Evolutionary conservation across 1,140 invertebrate genomes (phyloP).

Genomic region (Zaprionus nigranus): DNA sequence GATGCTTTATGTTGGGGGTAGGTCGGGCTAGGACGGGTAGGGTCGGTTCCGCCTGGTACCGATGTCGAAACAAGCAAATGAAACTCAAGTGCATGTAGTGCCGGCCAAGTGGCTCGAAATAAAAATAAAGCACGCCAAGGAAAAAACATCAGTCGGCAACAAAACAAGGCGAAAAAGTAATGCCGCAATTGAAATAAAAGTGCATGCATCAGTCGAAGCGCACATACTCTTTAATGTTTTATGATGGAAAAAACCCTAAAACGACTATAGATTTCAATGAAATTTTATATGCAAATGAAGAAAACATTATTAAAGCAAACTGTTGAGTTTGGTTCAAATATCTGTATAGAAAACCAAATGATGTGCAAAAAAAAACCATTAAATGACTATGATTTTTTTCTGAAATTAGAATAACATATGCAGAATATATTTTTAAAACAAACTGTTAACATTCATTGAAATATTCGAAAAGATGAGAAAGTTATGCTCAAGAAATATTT

Average conservation of each 20-base stretch:
- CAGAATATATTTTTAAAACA: neutral
- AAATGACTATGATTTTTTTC: too few species aligned
- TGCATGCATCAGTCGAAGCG: constrained; percentile 28
- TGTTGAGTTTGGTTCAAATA: too few species aligned
- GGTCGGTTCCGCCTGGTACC: neutral
- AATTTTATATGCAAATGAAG: neutral
- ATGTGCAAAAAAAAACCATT: neutral
- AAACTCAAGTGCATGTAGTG: constrained; percentile 80
- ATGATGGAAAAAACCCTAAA: neutral
- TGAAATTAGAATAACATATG: too few species aligned
- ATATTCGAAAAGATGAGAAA: too few species aligned
- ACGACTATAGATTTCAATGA: neutral
- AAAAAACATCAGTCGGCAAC: constrained; percentile 37
- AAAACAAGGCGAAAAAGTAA: constrained; percentile 36
- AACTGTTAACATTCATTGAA: too few species aligned
- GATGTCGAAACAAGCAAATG: constrained; percentile 72
- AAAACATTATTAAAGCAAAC: neutral
- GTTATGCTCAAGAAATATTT: too few species aligned
- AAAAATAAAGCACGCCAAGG: constrained; percentile 37
- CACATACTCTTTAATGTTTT: neutral
- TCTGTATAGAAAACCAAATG: too few species aligned
- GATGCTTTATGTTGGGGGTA: neutral
- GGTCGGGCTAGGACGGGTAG: too few species aligned
- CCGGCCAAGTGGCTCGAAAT: constrained; percentile 66
- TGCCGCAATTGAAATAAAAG: constrained; percentile 20